Percentiles rank a stretch among this genome's conserved stretches.
Conservation (phyloP, 2,113 vertebrate genomes). For the Edolisoma coerulescens region DNA sequence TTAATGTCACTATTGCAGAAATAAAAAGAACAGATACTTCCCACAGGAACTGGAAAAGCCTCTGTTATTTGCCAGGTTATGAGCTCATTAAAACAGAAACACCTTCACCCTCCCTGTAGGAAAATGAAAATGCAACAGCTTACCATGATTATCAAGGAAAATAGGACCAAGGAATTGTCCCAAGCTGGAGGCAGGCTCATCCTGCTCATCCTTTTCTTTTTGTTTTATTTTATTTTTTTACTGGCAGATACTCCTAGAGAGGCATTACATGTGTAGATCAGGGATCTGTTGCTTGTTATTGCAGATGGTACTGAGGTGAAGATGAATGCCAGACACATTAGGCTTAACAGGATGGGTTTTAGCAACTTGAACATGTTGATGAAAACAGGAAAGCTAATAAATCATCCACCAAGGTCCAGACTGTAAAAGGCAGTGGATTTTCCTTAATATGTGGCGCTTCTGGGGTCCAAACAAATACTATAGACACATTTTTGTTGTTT, state of each 20-base stretch:
- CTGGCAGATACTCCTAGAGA: background rate
- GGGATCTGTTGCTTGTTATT: background rate
- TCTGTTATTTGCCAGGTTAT: background rate
- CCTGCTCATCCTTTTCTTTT: background rate
- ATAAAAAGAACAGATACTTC: background rate
- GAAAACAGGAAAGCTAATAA: constrained; percentile 33
- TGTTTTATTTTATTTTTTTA: background rate
- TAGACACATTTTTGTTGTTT: background rate
- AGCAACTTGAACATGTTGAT: constrained; percentile 14
- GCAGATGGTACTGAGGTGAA: background rate
- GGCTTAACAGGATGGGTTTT: background rate
- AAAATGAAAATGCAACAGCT: background rate
- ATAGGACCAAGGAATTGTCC: background rate
- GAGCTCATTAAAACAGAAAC: background rate
- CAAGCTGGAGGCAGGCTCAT: background rate
- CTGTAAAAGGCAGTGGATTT: background rate
- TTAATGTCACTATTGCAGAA: background rate
- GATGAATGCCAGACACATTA: constrained; percentile 21
- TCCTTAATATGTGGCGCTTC: background rate
- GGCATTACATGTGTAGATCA: background rate
- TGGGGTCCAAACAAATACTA: background rate
- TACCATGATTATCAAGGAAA: background rate
- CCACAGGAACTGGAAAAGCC: background rate
- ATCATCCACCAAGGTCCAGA: background rate
- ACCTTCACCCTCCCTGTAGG: background rate